phyloP scores from a whole-genome alignment of 1,140 invertebrate species.

The Caenorhabditis brenneri region DNA sequence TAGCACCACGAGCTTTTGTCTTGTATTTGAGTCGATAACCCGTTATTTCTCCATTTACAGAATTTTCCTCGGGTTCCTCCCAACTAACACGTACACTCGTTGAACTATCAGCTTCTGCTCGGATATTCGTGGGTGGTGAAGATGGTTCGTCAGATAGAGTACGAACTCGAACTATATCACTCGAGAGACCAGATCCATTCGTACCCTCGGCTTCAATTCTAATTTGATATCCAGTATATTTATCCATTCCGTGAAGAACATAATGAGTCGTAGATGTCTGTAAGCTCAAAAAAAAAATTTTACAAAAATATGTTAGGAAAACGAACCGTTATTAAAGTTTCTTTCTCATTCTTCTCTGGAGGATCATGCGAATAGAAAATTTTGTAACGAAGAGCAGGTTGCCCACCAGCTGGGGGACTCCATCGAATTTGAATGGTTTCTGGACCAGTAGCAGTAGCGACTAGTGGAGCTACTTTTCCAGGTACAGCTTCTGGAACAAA shows the following conservation, averaged over 20 bases:
- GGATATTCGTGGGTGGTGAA: conserved; percentile 84
- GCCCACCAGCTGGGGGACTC: conserved; percentile 74
- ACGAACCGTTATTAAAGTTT: conserved; percentile 51
- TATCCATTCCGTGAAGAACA: conserved; percentile 67
- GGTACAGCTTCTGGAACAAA: conserved; percentile 78
- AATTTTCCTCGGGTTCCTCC: conserved; percentile 83
- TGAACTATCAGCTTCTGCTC: conserved; percentile 79
- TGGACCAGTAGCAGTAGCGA: conserved; percentile 77
- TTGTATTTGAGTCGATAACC: conserved; percentile 86
- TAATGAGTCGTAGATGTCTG: conserved; percentile 62
- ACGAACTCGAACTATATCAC: conserved; percentile 74
- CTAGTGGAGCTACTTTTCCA: conserved; percentile 78
- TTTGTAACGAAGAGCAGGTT: conserved; percentile 52
- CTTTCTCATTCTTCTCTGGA: conserved; percentile 45
- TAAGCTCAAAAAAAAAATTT: not conserved
- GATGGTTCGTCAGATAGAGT: conserved; percentile 84
- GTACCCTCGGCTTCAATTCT: conserved; percentile 65
- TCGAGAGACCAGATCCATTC: conserved; percentile 61
- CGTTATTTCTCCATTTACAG: conserved; percentile 87
- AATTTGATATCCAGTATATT: conserved; percentile 63
- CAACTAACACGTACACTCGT: conserved; percentile 86
- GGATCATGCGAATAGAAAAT: conserved; percentile 56
- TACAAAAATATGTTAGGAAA: not conserved
- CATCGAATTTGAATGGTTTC: conserved; percentile 79
- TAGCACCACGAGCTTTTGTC: conserved; percentile 73